phyloP scores from a whole-genome alignment of 2,888 invertebrate genomes.

The Eristalinus aeneus region DNA sequence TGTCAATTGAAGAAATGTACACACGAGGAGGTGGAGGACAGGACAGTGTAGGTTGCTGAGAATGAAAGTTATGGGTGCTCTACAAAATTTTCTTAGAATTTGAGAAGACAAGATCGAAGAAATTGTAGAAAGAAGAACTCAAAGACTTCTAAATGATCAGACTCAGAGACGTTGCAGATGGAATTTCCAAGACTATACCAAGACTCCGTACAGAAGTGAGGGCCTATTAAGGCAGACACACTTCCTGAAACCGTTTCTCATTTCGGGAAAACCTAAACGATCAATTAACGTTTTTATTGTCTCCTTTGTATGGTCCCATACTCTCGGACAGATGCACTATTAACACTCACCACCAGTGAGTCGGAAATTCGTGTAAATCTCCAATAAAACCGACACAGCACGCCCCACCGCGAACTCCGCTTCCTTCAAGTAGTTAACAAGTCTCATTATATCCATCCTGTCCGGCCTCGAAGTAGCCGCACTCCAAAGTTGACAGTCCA shows the following conservation, averaged over 20 bases:
- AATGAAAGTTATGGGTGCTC: too few species aligned
- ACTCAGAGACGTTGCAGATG: too few species aligned
- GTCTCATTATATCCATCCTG: not conserved
- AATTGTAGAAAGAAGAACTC: too few species aligned
- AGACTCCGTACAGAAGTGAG: too few species aligned
- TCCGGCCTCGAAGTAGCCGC: conserved; percentile 12
- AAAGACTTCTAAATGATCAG: too few species aligned
- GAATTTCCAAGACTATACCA: too few species aligned
- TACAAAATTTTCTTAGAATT: too few species aligned
- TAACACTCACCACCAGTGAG: not conserved
- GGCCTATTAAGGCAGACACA: not conserved
- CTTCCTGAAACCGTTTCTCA: not conserved
- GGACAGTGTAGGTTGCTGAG: too few species aligned
- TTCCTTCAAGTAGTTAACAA: not conserved
- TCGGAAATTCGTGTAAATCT: not conserved
- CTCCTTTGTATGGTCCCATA: not conserved
- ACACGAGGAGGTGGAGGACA: too few species aligned
- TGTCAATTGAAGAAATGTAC: not conserved
- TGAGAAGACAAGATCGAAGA: too few species aligned
- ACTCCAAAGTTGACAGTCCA: conserved; percentile 11
- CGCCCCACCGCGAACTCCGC: conserved; percentile 1
- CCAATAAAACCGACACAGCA: conserved; percentile 13
- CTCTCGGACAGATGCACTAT: not conserved
- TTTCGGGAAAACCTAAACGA: not conserved
- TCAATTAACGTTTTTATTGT: not conserved